Evolutionary conservation across 1,140 invertebrate species (phyloP).

Genomic region (Ctenoplectra terminalis): DNA sequence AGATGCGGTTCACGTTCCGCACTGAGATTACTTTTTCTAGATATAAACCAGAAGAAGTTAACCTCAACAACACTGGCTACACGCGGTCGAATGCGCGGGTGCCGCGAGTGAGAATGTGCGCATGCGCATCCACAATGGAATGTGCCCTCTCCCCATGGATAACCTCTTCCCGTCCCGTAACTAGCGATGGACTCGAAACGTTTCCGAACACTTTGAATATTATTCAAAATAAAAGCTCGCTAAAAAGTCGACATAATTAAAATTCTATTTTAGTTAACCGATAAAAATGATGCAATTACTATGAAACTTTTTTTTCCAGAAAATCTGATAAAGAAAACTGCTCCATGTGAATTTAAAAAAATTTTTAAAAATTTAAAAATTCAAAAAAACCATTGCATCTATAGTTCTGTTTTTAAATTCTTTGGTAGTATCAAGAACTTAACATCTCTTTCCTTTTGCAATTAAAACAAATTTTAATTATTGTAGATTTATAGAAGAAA

Average conservation of each 20-base stretch:
- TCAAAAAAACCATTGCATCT: too few relatives aligned
- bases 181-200: constrained; percentile 37
- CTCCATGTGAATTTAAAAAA: too few relatives aligned
- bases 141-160: constrained; percentile 66
- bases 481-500: neutral
- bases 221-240: neutral
- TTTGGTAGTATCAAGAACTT: neutral
- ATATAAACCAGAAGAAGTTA: constrained; percentile 47
- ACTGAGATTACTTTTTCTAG: constrained; percentile 42
- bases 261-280: neutral
- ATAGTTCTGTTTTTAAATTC: too few relatives aligned
- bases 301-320: too few relatives aligned
- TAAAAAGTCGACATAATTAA: neutral
- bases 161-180: constrained; percentile 28
- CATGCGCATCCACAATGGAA: constrained; percentile 76
- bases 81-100: constrained; percentile 68
- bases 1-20: constrained; percentile 19
- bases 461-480: neutral
- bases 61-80: constrained; percentile 47
- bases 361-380: too few relatives aligned
- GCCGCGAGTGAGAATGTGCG: constrained; percentile 59
- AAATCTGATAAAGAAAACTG: too few relatives aligned
- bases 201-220: constrained; percentile 21
- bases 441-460: neutral
- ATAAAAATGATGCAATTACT: neutral